phyloP scores from a whole-genome alignment of 35 echinoderm and acorn worm species.

The Apostichopus japonicus region DNA sequence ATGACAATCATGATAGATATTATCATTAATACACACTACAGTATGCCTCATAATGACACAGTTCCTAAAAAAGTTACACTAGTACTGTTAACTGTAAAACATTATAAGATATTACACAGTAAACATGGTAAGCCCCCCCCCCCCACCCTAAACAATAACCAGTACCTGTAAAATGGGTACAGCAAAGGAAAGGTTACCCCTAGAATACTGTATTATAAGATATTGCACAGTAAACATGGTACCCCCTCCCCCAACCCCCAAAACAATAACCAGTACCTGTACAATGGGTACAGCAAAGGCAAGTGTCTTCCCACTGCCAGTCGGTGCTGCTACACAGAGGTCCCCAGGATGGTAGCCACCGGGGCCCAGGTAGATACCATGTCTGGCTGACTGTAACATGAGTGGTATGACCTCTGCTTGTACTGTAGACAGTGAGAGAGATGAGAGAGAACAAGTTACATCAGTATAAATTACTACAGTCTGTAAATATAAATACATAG shows the following conservation, averaged over 20 bases:
- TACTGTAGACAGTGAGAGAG: slow-evolving; percentile 64
- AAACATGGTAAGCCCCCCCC: too few species aligned
- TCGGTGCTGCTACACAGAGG: slow-evolving; percentile 91
- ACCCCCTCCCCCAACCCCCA: too few species aligned
- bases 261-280: slow-evolving; percentile 70
- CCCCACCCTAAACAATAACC: neutral
- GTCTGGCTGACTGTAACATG: slow-evolving; percentile 62
- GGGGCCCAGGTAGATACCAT: slow-evolving; percentile 71
- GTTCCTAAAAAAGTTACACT: too few species aligned
- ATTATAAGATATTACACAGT: too few species aligned
- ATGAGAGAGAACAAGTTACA: neutral
- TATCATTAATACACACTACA: too few species aligned
- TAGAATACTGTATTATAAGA: neutral
- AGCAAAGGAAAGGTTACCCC: slow-evolving; percentile 64
- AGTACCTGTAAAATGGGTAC: slow-evolving; percentile 90
- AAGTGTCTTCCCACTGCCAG: slow-evolving; percentile 93
- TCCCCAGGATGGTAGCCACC: slow-evolving; percentile 85
- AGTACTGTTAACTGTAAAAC: neutral
- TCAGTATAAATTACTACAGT: too few species aligned
- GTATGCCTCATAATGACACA: too few species aligned
- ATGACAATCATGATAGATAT: too few species aligned
- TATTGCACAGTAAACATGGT: too few species aligned
- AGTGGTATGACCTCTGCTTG: slow-evolving; percentile 87
- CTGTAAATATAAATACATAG: too few species aligned
- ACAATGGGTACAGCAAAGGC: slow-evolving; percentile 91